Base-by-base conservation (phyloP, 2,888 invertebrate genomes). In the Thera britannica region DNA sequence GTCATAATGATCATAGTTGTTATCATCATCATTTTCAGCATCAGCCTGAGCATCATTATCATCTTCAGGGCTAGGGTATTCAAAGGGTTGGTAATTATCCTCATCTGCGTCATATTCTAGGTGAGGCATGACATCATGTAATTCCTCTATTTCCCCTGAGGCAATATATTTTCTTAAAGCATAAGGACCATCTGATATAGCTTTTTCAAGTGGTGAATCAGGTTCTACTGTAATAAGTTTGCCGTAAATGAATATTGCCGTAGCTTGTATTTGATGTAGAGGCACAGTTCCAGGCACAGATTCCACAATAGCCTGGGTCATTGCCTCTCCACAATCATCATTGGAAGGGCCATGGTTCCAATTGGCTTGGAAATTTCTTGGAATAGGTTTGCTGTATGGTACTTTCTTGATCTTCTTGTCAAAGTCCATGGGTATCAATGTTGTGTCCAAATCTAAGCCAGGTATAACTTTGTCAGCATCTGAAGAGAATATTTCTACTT, bases 311-410 rank as follows among this genome's bases (percentile, higher is more conserved):
- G 96, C 95, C 84, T 97, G 96, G 78, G 96, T 94, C 65, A 97
- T 90, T 72, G 96, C 95, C 80, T 97, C 97, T 70, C 86, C 83
- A 60, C 89, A 84, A 68, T 95, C 95, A 70, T 94, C 92, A 48
- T 93, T 90, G 58, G 95, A 94, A 44, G 91, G 89, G 63, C 96
- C 96, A 84, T 97, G 97, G 80, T 97, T 98, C 99, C 99, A 99
- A 77, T 98, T 98, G n/a, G 97, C 98, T 92, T 99, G 98, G 93
- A 99, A 99, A 83, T 98, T 98, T 79, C 97, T 96, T 2, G 99
- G 99, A 86, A 99, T 98, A 12, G 99, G 99, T 88, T 99, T 98
- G 78, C 98, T 98, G 83, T 98, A 99, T 6, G 99, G 98, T 64
- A 98, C 97, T 85, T 97, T 97, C 83, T 97, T 97, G 51, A 96